Evolutionary conservation across 2,888 invertebrate species (phyloP).

Genomic region (Danaus chrysippus): DNA sequence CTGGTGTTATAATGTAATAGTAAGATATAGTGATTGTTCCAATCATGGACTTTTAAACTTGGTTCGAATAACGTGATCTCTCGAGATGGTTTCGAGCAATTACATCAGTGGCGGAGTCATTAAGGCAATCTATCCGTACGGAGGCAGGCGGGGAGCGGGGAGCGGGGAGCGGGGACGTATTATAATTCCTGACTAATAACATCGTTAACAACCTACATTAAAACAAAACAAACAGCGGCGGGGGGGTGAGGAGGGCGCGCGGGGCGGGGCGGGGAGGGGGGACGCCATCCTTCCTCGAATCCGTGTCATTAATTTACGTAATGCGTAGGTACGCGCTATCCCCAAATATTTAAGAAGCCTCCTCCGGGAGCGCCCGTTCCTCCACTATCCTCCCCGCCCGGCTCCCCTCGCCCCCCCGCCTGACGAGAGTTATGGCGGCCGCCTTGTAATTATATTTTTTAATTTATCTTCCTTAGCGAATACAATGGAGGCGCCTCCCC

Average conservation of each 20-base stretch:
- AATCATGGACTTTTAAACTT: slow-evolving; percentile 47
- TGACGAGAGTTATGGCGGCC: slow-evolving; percentile 81
- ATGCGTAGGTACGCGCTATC: slow-evolving; percentile 80
- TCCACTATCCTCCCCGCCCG: slow-evolving; percentile 66
- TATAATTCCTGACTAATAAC: slow-evolving; percentile 76
- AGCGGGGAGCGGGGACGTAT: slow-evolving; percentile 46
- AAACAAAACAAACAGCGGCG: slow-evolving; percentile 76
- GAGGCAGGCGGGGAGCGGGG: slow-evolving; percentile 39
- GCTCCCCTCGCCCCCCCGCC: slow-evolving; percentile 61
- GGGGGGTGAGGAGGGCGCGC: slow-evolving; percentile 63
- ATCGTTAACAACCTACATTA: slow-evolving; percentile 78
- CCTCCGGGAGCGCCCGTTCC: slow-evolving; percentile 76
- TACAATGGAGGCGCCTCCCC: slow-evolving; percentile 80
- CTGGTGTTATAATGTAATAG: too few species aligned
- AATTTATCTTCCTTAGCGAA: slow-evolving; percentile 85
- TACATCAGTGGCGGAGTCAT: slow-evolving; percentile 71
- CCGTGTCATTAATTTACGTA: slow-evolving; percentile 80
- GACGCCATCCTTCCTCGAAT: slow-evolving; percentile 79
- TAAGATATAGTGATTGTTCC: slow-evolving; percentile 9
- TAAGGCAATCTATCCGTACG: slow-evolving; percentile 63
- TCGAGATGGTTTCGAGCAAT: slow-evolving; percentile 67
- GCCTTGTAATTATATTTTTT: slow-evolving; percentile 85
- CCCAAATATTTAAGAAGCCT: slow-evolving; percentile 80
- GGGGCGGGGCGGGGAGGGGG: slow-evolving; percentile 49
- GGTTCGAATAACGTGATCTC: slow-evolving; percentile 48